Base-by-base conservation (phyloP, 2,113 vertebrate genomes). In the Synchiropus splendidus region DNA sequence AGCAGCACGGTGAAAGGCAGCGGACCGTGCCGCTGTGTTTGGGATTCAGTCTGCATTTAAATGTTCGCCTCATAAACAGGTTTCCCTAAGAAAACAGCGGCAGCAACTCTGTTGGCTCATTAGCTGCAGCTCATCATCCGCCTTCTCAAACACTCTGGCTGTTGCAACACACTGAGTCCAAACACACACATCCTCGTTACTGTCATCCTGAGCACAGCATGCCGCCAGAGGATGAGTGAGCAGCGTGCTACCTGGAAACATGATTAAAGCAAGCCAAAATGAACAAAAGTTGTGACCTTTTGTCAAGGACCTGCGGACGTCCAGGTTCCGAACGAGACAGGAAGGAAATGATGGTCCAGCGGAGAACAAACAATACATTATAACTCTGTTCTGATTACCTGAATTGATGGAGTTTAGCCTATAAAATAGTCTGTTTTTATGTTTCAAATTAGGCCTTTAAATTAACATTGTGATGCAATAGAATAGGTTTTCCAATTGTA, bases 51-150 rank as follows among this genome's bases (percentile, higher is more conserved):
- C 31, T 33, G 16, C 39, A 16, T 56, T 44, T 44, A 44, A 39
- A 41, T 45, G 49, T 36, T 41, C 39, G 2, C 31, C 36, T 61
- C 21, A 5, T 39, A 39, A 49, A 36, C 58, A 49, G 31, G 45
- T 39, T 36, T 41, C 40, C 43, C 31, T n/a, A 39, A 44, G 49
- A 34, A 60, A 50, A 51, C 36, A 12, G 1, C 12, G 39, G 18
- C 12, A 15, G 42, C 13, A 31, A 18, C 21, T 45, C 18, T 32
- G 46, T 45, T 45, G 41, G 33, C 51, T 61, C 16, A 14, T 61
- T 55, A 55, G 46, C 46, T 10, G 50, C 30, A 36, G 50, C 45
- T 39, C 49, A 13, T 44, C 36, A 2, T 14, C 14, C 2, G 14
- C 13, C 12, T 9, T 31, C 6, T 36, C 13, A 43, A 51, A 15